Evolutionary conservation across 2,888 invertebrate genomes (phyloP), one percentile per base, ranked within the genome.

Genomic region (Flabesymbios commensalis): DNA sequence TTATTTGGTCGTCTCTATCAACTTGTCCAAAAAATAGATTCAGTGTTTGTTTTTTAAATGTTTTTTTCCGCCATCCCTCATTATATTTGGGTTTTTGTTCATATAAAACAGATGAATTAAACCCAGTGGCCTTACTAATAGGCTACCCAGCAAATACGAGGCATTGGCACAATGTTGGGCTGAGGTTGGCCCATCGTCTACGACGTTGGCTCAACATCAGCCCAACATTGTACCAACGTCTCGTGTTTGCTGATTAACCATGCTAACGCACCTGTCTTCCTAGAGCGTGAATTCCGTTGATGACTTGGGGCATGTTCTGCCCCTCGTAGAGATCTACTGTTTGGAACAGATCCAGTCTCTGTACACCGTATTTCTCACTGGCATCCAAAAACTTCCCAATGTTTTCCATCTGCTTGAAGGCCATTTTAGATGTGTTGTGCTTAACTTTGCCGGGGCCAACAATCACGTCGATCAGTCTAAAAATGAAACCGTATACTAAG

Each of bases 281-380:
- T 65, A 99, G 86, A 0, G 96, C 89, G 78, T 92, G 94, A 54
- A 99, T 85, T 76, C 94, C 93, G 58, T 96, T 87, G n/a, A 94
- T 93, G 49, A 98, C 97, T 87, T 97, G 96, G 65, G 93, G 88
- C 85, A 97, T 91, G 86, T 99, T 98, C 76, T 96, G 90, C 78
- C 90, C 90, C 83, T 99, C 98, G 79, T 95, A 98, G 41, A 99
- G 87, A 86, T 99, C 98, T 49, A 97, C 96, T 0, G 98, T 98
- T 85, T 98, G 98, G 88, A 99, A 99, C 79, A 95, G 94, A 86
- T 98, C 97, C 81, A 94, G 93, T 81, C 96, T 93, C 19, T 93
- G 92, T 1, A 97, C 91, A 48, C 98, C 98, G 84, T 95, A 98
- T 70, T 90, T 90, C 80, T 88, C 89, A 59, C 93, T 93, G n/a